Percentiles rank a stretch among this genome's conserved stretches.
Evolutionary conservation across 2,888 invertebrate species (phyloP).

Genomic region (Netelia fuscicornis): DNA sequence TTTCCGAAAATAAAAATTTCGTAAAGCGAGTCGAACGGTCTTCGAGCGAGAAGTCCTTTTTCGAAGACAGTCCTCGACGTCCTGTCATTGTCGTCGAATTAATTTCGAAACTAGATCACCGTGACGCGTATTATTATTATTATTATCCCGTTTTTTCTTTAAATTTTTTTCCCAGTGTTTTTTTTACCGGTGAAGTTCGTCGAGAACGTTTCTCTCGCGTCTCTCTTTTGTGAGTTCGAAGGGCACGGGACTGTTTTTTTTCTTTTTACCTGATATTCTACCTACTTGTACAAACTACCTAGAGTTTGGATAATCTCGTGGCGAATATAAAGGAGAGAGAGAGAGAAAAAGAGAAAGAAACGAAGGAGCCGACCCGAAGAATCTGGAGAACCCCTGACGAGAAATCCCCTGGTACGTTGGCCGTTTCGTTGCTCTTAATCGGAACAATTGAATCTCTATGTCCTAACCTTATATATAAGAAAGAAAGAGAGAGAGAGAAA

Average conservation of each 20-base stretch:
- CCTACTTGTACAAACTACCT: neutral
- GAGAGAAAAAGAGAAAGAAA: neutral
- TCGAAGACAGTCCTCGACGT: conserved; percentile 24
- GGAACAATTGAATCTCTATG: conserved; percentile 72
- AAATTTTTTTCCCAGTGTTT: neutral
- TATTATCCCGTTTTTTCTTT: neutral
- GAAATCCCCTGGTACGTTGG: conserved; percentile 61
- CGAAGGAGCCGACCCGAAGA: conserved; percentile 29
- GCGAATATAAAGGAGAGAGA: conserved; percentile 6
- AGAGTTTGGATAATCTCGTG: conserved; percentile 6
- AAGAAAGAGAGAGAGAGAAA: conserved; percentile 34
- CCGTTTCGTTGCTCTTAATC: conserved; percentile 67
- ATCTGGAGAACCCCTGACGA: conserved; percentile 61
- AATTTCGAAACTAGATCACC: neutral
- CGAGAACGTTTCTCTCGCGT: neutral
- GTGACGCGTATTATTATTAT: neutral
- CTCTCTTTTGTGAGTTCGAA: conserved; percentile 3
- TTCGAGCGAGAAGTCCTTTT: conserved; percentile 34
- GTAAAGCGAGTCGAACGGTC: neutral
- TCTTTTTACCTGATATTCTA: conserved; percentile 11
- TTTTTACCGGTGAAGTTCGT: neutral
- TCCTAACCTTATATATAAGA: conserved; percentile 6
- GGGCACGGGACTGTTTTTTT: neutral
- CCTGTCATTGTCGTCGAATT: neutral
- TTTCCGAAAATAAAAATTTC: neutral